Base-by-base conservation (phyloP, 2,113 vertebrate species). In the Bagarius yarrelli region DNA sequence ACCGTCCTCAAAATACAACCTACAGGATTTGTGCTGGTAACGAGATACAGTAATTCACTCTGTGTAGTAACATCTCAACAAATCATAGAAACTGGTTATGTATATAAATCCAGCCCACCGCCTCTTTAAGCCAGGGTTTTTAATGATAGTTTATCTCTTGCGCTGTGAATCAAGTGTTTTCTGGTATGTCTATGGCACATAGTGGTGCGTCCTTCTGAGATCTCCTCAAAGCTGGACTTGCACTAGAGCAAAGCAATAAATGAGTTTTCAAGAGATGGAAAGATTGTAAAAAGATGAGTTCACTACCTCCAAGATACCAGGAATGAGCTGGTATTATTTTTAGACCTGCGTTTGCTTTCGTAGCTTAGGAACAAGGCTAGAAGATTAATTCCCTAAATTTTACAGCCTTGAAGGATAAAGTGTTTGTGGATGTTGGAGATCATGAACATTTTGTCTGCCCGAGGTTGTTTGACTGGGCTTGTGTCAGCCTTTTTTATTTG, bases 371-470 rank as follows among this genome's bases (percentile, higher is more conserved):
- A 40, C 61, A n/a, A 73, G 30, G 50, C 32, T 44, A 30, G 69
- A 21, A 61, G 44, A 23, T 32, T 36, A 55, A 12, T 60, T 12
- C 55, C 23, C 11, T 15, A 19, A 40, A 44, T 80, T 32, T 36
- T 3, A 1, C 53, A 8, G 64, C 34, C 80, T 47, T 69, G 61
- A 57, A 82, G 11, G 18, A 32, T 82, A 34, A 64, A 61, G 59
- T 75, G 32, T 66, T 81, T 57, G 80, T 81, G 59, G 80, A 81
- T 53, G n/a, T 77, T 82, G 36, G 63, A 77, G 53, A 44, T 70
- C 52, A 25, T 76, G 63, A 34, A 34, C 23, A 60, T 67, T 69
- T 66, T 25, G 23, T 32, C 36, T 59, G 52, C 53, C 34, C 63
- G 14, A 34, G 36, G 34, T 47, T 25, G 72, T 81, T 27, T 60